phyloP scores from a whole-genome alignment of 2,113 vertebrate species.

The Collichthys lucidus region DNA sequence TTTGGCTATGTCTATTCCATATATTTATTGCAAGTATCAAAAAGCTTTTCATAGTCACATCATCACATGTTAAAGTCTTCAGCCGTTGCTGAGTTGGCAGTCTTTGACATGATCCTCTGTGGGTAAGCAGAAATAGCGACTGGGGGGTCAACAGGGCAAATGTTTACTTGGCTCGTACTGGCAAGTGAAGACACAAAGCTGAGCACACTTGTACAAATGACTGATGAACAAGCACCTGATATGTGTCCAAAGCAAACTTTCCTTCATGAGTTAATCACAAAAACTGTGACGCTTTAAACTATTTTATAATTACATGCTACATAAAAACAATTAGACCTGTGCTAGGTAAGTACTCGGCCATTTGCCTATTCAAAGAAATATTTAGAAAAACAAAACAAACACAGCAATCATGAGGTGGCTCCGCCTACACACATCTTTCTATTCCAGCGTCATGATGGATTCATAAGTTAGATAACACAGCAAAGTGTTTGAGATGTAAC shows the following conservation, averaged over 20 bases:
- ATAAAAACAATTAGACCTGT: constrained; percentile 11
- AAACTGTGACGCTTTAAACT: constrained; percentile 7
- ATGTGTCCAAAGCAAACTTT: constrained; percentile 6
- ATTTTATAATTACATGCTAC: constrained; percentile 32
- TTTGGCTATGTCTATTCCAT: constrained; percentile 41
- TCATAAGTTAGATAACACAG: constrained; percentile 43
- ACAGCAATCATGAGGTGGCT: constrained; percentile 14
- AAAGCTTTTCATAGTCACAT: constrained; percentile 42
- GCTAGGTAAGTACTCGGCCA: background rate
- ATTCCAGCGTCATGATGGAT: constrained; percentile 45
- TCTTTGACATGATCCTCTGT: constrained; percentile 33
- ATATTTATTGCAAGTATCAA: constrained; percentile 52
- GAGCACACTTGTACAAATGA: constrained; percentile 32
- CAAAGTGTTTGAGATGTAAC: constrained; percentile 43
- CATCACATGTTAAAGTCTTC: constrained; percentile 30
- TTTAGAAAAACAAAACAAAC: constrained; percentile 21
- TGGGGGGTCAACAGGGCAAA: constrained; percentile 34
- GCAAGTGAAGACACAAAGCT: constrained; percentile 54
- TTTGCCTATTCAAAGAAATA: constrained; percentile 34
- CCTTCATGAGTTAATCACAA: constrained; percentile 14
- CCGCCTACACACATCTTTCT: constrained; percentile 32
- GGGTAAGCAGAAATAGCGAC: constrained; percentile 51
- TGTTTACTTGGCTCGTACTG: constrained; percentile 52
- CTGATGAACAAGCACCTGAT: constrained; percentile 52
- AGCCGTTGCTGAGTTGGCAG: constrained; percentile 20